Base-by-base conservation (phyloP, 2,888 invertebrate species). In the Onthophagus sagittarius region DNA sequence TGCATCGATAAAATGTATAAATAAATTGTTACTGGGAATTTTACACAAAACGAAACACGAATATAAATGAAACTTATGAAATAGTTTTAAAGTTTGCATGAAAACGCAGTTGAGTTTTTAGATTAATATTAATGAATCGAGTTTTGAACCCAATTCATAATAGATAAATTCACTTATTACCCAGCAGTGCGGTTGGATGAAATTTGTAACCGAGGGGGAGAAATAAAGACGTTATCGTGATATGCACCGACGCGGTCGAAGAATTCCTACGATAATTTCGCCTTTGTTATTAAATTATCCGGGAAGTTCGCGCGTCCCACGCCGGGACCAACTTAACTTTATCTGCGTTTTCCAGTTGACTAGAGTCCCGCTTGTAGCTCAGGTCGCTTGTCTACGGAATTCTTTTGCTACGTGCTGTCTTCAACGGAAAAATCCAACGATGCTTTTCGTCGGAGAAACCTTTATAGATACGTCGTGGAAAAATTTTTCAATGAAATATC, bases 201-300 rank as follows among this genome's bases (percentile, higher is more conserved):
- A 53, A 53, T 53, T 53, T 53, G 39, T 53, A 53, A 11, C 39
- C 39, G 11, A 53, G 39, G 23, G 23, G 6, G 39, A 53, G 39
- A 53, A 53, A 76, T 77, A 78, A 79, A 76, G 76, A 78, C 81
- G 82, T 84, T 84, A 84, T 84, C 84, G 82, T 82, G 81, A 81
- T 83, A 82, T 81, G 81, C 83, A 83, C 83, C 81, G 82, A 84
- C 81, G 83, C 81, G 80, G 77, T 79, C 79, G 81, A 81, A 81
- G 83, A 83, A 83, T 82, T 79, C 80, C 70, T 69, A 81, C 81
- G 82, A 83, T 84, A 84, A 84, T 85, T 84, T 84, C 82, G 83
- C 82, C 84, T 84, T 84, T 84, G 84, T 85, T 85, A 85, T 85
- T 84, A 84, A 85, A 85, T 85, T 85, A 85, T 85, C 85, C 84